These are phyloP conservation scores for Actinernus sp. DNA, from an alignment of 92 coral and sea anemone species.

Conservation along the genomic window DNA sequence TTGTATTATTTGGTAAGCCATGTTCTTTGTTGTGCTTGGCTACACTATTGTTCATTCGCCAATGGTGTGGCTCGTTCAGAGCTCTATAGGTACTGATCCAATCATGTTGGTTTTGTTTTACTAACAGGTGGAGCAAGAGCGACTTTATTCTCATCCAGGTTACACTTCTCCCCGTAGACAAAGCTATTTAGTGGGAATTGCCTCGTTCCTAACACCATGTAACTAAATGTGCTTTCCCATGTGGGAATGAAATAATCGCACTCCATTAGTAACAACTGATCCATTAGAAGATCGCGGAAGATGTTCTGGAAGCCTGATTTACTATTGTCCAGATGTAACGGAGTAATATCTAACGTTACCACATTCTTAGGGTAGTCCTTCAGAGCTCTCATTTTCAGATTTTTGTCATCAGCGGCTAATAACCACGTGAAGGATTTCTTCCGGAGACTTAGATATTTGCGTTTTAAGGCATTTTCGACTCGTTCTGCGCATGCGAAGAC, in stretches of 20 bases:
- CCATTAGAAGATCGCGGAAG: slow-evolving; percentile 41
- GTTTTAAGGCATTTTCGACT: slow-evolving; percentile 20
- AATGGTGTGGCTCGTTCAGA: no score
- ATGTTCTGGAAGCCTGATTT: slow-evolving; percentile 4
- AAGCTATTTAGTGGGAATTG: slow-evolving; percentile 16
- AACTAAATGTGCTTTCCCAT: slow-evolving; percentile 40
- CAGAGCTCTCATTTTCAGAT: slow-evolving; percentile 22
- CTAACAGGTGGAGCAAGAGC: slow-evolving; percentile 24
- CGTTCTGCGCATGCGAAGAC: slow-evolving; percentile 47
- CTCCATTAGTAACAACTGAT: slow-evolving; percentile 32
- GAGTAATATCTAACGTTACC: slow-evolving; percentile 31
- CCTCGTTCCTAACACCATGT: slow-evolving; percentile 7
- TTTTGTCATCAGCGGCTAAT: slow-evolving; percentile 44
- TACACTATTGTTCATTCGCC: no score
- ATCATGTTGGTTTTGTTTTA: no score
- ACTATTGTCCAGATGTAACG: slow-evolving; percentile 30
- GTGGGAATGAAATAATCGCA: slow-evolving; percentile 50
- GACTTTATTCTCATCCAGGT: slow-evolving; percentile 12
- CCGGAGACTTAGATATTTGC: neutral
- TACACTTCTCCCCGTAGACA: slow-evolving; percentile 34
- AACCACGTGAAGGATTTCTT: slow-evolving; percentile 45
- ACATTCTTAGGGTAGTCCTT: slow-evolving; percentile 21
- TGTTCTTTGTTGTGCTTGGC: no score
- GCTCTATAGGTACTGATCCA: no score
- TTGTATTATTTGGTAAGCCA: no score